Evolutionary conservation across 2,888 invertebrate species (phyloP).

Genomic region (Colletes collaris): DNA sequence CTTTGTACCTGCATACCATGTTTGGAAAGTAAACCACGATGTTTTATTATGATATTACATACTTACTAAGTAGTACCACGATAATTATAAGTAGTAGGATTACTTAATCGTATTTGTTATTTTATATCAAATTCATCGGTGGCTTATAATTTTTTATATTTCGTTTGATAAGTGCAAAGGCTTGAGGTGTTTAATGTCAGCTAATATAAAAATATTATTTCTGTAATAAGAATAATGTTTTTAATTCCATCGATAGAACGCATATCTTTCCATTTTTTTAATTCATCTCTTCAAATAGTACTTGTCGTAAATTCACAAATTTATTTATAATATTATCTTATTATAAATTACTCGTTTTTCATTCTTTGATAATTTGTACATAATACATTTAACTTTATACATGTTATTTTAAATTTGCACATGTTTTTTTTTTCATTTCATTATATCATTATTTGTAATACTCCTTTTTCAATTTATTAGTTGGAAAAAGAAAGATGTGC

Average conservation of each 20-base stretch:
- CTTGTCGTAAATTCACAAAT: neutral
- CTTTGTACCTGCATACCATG: conserved; percentile 20
- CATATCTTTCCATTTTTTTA: conserved; percentile 9
- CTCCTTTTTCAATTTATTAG: neutral
- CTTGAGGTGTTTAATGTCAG: conserved; percentile 18
- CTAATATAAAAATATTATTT: conserved; percentile 9
- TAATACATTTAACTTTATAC: conserved; percentile 5
- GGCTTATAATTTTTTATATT: conserved; percentile 1
- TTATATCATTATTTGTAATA: conserved; percentile 5
- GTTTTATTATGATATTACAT: conserved; percentile 17
- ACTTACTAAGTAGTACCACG: conserved; percentile 1
- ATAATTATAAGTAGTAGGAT: conserved; percentile 18
- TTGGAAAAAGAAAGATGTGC: conserved; percentile 11
- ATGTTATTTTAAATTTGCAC: neutral
- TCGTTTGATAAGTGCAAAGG: conserved; percentile 36
- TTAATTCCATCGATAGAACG: conserved; percentile 5
- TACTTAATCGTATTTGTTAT: conserved; percentile 21
- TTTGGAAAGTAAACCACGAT: neutral
- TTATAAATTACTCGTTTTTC: neutral
- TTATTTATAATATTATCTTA: conserved; percentile 4
- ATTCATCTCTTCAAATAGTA: neutral
- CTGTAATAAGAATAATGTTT: conserved; percentile 8
- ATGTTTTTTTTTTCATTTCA: conserved; percentile 8
- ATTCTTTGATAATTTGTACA: neutral
- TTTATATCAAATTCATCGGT: conserved; percentile 15